Evolutionary conservation across 2,113 vertebrate genomes (phyloP), one percentile per base, ranked within the genome.

Genomic region (Glaucidium brasilianum): DNA sequence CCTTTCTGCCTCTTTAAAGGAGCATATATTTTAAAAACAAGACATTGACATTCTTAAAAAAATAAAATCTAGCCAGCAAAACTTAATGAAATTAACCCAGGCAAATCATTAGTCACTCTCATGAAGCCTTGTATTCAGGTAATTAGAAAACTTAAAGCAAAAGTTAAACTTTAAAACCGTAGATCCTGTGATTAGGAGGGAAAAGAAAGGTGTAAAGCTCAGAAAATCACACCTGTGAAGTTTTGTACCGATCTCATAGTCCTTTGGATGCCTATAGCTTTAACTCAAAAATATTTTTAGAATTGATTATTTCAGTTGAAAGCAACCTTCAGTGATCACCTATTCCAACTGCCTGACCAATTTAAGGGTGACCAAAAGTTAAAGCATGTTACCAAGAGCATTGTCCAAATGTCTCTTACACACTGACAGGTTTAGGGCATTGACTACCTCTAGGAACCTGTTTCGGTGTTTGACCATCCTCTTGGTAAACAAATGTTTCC

Each of bases 401-500:
- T 35, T 55, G 30, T 27, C 37, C 59, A 80, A 74, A 60, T 19
- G 13, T 0, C 6, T 37, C 10, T 69, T 41, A 16, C 55, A 13
- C 6, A 23, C 29, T 60, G 39, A 17, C n/a, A 68, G 47, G 2
- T 34, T 20, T 45, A 30, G 53, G 32, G 7, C 21, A 49, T 35
- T 0, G 0, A 74, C 18, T 10, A 16, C 17, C 18, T 67, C 37
- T 35, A 23, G 18, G 12, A 74, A 4, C 3, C 15, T 30, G 3
- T 39, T 60, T 18, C 47, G 25, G 29, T 6, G 15, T 76, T 68
- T 47, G 39, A 37, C 32, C 13, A 29, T 10, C 5, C 30, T 62
- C 26, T 50, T 0, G 0, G 11, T 43, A 50, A 56, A 69, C 11
- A 69, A 76, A 50, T 18, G 15, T 8, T 87, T 43, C 69, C 22